phyloP scores from a whole-genome alignment of 2,113 vertebrate species.

The Pterocles gutturalis region DNA sequence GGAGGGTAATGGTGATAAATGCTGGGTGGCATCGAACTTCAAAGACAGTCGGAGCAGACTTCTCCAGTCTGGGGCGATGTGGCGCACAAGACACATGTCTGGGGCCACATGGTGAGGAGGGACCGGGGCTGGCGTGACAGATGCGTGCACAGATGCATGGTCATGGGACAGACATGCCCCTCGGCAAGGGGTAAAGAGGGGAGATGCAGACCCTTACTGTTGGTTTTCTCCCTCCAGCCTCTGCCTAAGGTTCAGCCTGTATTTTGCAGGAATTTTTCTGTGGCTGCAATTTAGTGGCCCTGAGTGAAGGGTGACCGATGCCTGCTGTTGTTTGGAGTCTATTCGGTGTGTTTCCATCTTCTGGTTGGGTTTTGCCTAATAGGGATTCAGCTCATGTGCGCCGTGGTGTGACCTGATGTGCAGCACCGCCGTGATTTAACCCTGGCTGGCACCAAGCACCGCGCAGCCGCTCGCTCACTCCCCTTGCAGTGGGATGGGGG shows the following conservation, averaged over 20 bases:
- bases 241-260: neutral
- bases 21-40: neutral
- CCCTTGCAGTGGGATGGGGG: too few relatives aligned
- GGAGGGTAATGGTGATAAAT: neutral
- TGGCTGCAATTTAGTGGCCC: neutral
- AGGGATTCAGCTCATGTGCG: fast-evolving
- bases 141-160: constrained; percentile 21
- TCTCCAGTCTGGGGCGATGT: neutral
- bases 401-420: neutral
- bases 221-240: neutral
- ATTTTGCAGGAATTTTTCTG: neutral
- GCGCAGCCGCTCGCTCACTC: too few relatives aligned
- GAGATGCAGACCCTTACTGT: neutral
- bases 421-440: neutral
- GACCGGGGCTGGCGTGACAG: neutral
- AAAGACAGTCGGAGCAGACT: neutral
- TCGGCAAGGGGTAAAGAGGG: neutral
- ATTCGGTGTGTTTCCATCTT: fast-evolving
- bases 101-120: neutral
- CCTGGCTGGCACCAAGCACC: too few relatives aligned
- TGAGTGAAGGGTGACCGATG: fast-evolving
- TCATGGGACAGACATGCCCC: constrained; percentile 6
- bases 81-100: fast-evolving
- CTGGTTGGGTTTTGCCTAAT: neutral
- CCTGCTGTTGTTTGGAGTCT: neutral